A percentile compares a stretch with the other conserved stretches of the same genome.
phyloP scores from a whole-genome alignment of 2,113 vertebrate species.

The Zosterops japonicus region DNA sequence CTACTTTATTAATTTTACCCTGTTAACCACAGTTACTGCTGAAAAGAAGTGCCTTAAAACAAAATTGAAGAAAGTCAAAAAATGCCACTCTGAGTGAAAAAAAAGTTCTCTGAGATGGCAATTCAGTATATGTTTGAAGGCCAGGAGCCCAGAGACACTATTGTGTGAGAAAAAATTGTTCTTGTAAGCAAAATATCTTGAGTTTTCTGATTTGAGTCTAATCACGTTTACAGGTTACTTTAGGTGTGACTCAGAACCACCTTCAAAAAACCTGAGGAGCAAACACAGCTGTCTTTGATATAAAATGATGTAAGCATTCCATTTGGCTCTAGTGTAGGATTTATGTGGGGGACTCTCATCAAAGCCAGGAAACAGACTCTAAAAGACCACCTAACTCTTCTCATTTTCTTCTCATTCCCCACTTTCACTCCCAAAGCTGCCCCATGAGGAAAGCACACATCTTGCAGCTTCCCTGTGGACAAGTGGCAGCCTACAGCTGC shows the following conservation, averaged over 20 bases:
- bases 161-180: not conserved
- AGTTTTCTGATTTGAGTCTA: not conserved
- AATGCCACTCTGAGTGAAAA: not conserved
- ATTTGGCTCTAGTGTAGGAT: not conserved
- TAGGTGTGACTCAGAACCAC: not conserved
- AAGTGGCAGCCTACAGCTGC: not conserved
- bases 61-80: not conserved
- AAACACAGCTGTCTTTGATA: not conserved
- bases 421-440: not conserved
- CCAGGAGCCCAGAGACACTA: not conserved
- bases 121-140: not conserved
- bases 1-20: not conserved
- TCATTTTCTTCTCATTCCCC: not conserved
- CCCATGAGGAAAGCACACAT: not conserved
- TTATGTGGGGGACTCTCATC: not conserved
- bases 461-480: not conserved
- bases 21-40: not conserved
- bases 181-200: not conserved
- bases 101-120: not conserved
- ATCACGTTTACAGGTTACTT: not conserved
- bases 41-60: not conserved
- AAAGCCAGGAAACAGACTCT: not conserved
- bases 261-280: not conserved
- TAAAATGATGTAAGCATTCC: not conserved
- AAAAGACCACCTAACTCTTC: not conserved